Percentiles rank a stretch among this genome's conserved stretches.
These are phyloP conservation scores for Crocodylus rhombifer DNA, from an alignment of 2,797 vertebrate species.

Conservation along the genomic window DNA sequence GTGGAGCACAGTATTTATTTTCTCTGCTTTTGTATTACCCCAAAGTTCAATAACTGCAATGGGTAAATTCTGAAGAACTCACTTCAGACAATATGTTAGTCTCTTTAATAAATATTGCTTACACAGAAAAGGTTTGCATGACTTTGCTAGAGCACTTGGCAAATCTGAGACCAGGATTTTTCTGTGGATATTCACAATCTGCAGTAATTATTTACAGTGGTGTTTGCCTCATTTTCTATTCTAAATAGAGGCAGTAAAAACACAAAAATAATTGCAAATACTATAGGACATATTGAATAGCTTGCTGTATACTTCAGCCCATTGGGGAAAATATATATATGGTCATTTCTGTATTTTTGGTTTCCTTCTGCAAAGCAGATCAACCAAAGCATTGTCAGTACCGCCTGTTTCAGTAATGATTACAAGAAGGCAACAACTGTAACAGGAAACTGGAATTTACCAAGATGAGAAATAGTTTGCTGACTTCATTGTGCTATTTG, in stretches of 20 bases:
- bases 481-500: background rate
- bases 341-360: background rate
- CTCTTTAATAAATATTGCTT: background rate
- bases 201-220: background rate
- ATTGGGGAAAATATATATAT: background rate
- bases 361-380: background rate
- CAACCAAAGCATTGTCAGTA: background rate
- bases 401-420: background rate
- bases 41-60: background rate
- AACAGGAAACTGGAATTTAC: conserved; percentile 28
- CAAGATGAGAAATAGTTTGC: background rate
- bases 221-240: background rate
- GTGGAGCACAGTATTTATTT: background rate
- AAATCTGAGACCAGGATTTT: background rate
- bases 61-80: background rate
- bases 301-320: background rate
- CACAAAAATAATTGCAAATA: background rate
- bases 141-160: background rate
- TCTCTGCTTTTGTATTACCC: background rate
- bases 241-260: rapidly evolving
- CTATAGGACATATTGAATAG: rapidly evolving
- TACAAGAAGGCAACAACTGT: background rate
- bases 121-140: background rate
- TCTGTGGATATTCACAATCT: background rate
- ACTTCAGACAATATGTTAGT: background rate